Evolutionary conservation across 2,888 invertebrate species (phyloP).

Genomic region (Gnatocerus cornutus): DNA sequence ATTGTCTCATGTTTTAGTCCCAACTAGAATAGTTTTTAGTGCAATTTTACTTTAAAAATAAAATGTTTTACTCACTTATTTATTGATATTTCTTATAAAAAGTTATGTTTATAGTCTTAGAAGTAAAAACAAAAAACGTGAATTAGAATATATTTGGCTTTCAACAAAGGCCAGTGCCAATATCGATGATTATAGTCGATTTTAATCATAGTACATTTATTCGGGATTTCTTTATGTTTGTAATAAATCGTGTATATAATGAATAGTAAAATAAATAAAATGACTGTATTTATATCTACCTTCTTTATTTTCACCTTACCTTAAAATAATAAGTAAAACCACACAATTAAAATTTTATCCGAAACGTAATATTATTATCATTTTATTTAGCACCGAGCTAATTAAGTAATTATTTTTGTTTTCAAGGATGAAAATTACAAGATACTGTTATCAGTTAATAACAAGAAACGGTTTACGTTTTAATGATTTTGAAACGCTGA

Average conservation of each 20-base stretch:
- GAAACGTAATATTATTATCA: neutral
- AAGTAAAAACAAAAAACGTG: slow-evolving; percentile 50
- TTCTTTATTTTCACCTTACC: slow-evolving; percentile 44
- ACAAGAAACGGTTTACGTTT: too few relatives aligned
- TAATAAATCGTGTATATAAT: slow-evolving; percentile 66
- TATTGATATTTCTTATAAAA: slow-evolving; percentile 54
- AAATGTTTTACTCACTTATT: slow-evolving; percentile 53
- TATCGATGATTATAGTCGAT: slow-evolving; percentile 53
- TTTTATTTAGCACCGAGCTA: too few relatives aligned
- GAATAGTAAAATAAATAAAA: slow-evolving; percentile 65
- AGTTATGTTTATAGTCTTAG: slow-evolving; percentile 54
- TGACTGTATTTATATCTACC: slow-evolving; percentile 65
- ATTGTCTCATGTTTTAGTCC: slow-evolving; percentile 42
- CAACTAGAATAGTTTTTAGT: slow-evolving; percentile 57
- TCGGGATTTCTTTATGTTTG: slow-evolving; percentile 63
- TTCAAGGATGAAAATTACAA: too few relatives aligned
- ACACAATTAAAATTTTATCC: neutral
- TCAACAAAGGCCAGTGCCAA: slow-evolving; percentile 62
- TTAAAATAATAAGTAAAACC: too few relatives aligned
- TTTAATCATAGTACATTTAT: slow-evolving; percentile 55
- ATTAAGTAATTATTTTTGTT: too few relatives aligned
- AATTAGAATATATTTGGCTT: slow-evolving; percentile 55
- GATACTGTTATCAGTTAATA: too few relatives aligned
- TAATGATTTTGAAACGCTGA: too few relatives aligned
- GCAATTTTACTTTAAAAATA: slow-evolving; percentile 57